Conservation (phyloP, 35 echinoderm and acorn worm species). For the Lytechinus variegatus region DNA sequence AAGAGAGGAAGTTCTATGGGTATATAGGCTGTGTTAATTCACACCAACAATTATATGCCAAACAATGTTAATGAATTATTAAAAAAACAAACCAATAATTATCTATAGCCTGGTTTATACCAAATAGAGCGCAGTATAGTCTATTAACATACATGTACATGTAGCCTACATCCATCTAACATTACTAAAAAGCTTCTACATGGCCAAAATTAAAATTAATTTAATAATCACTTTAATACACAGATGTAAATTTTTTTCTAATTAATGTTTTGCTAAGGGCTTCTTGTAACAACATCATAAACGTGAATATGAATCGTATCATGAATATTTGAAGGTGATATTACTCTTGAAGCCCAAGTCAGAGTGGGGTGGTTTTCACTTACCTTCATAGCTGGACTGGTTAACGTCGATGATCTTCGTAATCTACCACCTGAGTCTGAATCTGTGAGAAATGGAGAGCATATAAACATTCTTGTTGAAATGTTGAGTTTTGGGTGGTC, state of each 20-base stretch:
- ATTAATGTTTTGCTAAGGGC: too few species aligned
- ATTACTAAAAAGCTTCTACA: too few species aligned
- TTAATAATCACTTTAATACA: too few species aligned
- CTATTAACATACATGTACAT: too few species aligned
- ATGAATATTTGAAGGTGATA: neutral
- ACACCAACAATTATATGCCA: neutral
- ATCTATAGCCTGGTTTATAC: too few species aligned
- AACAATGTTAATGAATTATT: neutral
- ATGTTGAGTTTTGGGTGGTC: too few species aligned
- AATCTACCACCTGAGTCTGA: neutral
- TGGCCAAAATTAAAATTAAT: too few species aligned
- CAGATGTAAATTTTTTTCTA: too few species aligned
- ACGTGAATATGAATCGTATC: too few species aligned
- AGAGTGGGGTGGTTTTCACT: neutral
- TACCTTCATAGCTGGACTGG: slow-evolving; percentile 31
- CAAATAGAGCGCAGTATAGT: too few species aligned
- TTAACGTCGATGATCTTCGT: slow-evolving; percentile 13
- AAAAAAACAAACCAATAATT: neutral
- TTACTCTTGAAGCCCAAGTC: neutral
- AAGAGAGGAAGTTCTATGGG: neutral
- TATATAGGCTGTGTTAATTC: neutral
- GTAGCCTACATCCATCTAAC: too few species aligned
- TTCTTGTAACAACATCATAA: too few species aligned
- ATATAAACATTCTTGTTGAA: neutral
- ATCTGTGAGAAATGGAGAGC: neutral